phyloP scores from a whole-genome alignment of 2,113 vertebrate species.

The Solea senegalensis region DNA sequence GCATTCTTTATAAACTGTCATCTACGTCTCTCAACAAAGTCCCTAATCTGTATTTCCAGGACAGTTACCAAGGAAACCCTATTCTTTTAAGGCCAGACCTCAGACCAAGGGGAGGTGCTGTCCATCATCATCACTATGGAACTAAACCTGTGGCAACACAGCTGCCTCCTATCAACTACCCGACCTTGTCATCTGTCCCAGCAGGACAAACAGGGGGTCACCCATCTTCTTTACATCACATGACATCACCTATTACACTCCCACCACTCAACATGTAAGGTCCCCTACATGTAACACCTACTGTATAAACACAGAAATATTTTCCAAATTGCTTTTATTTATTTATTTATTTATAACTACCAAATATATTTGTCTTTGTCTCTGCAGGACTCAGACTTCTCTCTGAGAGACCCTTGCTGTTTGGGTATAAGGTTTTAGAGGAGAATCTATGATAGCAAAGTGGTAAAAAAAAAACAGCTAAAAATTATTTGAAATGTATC shows the following conservation, averaged over 20 bases:
- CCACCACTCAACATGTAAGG: conserved; percentile 73
- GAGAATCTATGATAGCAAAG: not conserved
- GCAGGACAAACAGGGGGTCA: conserved; percentile 55
- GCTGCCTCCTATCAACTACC: conserved; percentile 64
- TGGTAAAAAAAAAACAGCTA: not conserved
- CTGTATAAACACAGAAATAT: not conserved
- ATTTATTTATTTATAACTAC: not conserved
- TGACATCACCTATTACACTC: conserved; percentile 47
- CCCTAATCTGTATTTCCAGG: conserved; percentile 51
- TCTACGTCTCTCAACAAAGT: conserved; percentile 14
- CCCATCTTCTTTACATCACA: conserved; percentile 41
- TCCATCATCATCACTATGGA: conserved; percentile 87
- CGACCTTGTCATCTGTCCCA: conserved; percentile 58
- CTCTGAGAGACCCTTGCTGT: not conserved
- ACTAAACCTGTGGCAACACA: conserved; percentile 31
- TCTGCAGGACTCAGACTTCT: conserved; percentile 2
- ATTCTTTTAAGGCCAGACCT: conserved; percentile 58
- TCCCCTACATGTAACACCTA: not conserved
- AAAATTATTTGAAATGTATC: not conserved
- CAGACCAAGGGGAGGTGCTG: conserved; percentile 61
- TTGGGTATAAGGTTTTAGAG: not conserved
- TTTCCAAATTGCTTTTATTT: not conserved
- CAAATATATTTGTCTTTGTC: not conserved
- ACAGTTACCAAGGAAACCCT: conserved; percentile 49
- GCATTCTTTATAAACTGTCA: not conserved